These are phyloP conservation scores for Cephalopholis sonnerati DNA, from an alignment of 2,113 vertebrate genomes.

Conservation along the genomic window DNA sequence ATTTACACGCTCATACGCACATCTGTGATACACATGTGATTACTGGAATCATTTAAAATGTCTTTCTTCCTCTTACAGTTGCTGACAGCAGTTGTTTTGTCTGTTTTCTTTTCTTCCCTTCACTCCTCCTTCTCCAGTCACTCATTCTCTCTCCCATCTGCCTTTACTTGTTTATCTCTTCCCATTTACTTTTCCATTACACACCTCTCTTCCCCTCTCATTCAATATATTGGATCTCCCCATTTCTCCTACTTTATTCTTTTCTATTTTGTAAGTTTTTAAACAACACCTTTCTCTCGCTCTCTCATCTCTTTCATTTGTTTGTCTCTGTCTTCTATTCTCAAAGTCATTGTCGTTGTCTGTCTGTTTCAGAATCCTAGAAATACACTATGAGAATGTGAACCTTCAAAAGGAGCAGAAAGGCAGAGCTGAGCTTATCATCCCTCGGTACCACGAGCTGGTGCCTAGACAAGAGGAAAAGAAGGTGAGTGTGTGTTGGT, in stretches of 20 bases:
- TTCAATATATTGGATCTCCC: constrained; percentile 8
- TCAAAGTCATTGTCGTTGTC: constrained; percentile 20
- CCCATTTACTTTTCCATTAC: constrained; percentile 40
- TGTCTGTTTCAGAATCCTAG: constrained; percentile 74
- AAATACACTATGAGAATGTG: constrained; percentile 83
- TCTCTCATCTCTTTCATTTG: not conserved
- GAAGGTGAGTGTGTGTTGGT: constrained; percentile 74
- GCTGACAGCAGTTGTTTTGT: constrained; percentile 32
- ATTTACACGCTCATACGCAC: not conserved
- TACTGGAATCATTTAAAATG: constrained; percentile 12
- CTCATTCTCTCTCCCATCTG: not conserved
- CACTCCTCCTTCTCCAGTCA: not conserved
- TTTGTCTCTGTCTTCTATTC: constrained; percentile 15
- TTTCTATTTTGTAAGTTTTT: constrained; percentile 6
- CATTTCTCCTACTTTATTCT: not conserved
- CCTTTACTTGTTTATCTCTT: constrained; percentile 25
- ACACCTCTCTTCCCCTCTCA: not conserved
- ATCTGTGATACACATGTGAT: not conserved
- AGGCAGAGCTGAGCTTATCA: constrained; percentile 73
- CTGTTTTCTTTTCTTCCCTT: not conserved
- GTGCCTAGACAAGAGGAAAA: constrained; percentile 84
- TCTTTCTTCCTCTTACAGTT: not conserved
- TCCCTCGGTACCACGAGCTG: constrained; percentile 83
- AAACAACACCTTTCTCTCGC: not conserved
- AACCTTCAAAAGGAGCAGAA: constrained; percentile 84